A percentile compares a stretch with the other conserved stretches of the same genome.
Evolutionary conservation across 1,140 invertebrate species (phyloP).

Genomic region (Calephelis virginiensis): DNA sequence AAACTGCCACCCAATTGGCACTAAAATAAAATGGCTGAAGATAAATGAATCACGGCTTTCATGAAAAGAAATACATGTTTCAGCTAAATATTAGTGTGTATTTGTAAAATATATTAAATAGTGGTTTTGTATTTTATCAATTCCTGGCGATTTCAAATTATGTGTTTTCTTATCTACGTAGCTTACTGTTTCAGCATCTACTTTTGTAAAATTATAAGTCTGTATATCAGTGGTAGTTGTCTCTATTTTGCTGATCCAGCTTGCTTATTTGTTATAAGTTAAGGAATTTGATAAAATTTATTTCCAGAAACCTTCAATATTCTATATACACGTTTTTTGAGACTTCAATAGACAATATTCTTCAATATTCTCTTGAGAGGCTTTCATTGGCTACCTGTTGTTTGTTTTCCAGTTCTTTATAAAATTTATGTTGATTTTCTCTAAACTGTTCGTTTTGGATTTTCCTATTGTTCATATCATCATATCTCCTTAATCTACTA

Average conservation of each 20-base stretch:
- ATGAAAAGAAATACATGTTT: no score
- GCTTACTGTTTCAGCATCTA: constrained; percentile 16
- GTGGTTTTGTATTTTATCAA: constrained; percentile 34
- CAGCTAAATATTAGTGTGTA: constrained; percentile 23
- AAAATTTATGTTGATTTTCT: not conserved
- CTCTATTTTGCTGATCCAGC: constrained; percentile 27
- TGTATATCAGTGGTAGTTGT: not conserved
- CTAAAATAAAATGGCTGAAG: no score
- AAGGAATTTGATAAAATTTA: constrained; percentile 21
- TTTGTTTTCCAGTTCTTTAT: not conserved
- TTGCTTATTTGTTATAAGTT: constrained; percentile 27
- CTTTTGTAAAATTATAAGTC: constrained; percentile 21
- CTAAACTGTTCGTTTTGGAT: not conserved
- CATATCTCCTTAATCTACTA: not conserved
- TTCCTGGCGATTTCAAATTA: constrained; percentile 34
- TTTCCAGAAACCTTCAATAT: constrained; percentile 23
- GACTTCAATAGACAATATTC: no score
- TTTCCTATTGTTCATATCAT: not conserved
- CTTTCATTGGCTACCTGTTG: not conserved
- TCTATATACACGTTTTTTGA: no score
- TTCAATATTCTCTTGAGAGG: constrained; percentile 1
- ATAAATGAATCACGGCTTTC: no score
- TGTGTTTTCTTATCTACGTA: constrained; percentile 18
- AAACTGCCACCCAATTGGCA: no score
- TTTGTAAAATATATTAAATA: constrained; percentile 32